These are phyloP conservation scores for Drosophila paranaensis DNA, from an alignment of 2,888 invertebrate genomes.

Conservation along the genomic window DNA sequence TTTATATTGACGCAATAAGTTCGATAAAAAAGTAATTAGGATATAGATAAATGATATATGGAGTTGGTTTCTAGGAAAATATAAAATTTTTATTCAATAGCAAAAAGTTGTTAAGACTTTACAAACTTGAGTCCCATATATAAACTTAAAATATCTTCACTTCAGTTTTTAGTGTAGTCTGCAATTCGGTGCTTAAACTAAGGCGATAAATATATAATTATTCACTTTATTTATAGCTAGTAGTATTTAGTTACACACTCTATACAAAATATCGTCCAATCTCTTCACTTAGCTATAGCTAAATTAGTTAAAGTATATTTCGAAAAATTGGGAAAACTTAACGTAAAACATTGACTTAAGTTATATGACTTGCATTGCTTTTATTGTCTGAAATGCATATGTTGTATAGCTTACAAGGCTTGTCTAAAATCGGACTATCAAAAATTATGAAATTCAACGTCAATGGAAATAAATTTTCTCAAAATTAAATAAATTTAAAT, in stretches of 20 bases:
- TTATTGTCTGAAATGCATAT: slow-evolving; percentile 30
- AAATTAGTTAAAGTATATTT: slow-evolving; percentile 56
- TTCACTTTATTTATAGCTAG: slow-evolving; percentile 46
- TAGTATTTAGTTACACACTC: slow-evolving; percentile 35
- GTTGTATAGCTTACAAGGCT: slow-evolving; percentile 5
- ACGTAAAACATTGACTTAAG: slow-evolving; percentile 31
- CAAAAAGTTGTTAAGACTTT: slow-evolving; percentile 60
- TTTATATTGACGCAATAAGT: slow-evolving; percentile 40
- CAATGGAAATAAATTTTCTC: not conserved
- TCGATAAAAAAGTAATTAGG: slow-evolving; percentile 58
- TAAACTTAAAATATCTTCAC: slow-evolving; percentile 25
- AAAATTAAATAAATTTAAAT: not conserved
- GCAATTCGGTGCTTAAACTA: slow-evolving; percentile 41
- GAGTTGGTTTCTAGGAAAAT: slow-evolving; percentile 66
- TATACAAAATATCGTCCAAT: slow-evolving; percentile 44
- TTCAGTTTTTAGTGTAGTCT: slow-evolving; percentile 38
- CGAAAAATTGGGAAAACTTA: slow-evolving; percentile 14
- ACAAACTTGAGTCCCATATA: slow-evolving; percentile 59
- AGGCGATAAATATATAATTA: slow-evolving; percentile 44
- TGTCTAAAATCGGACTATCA: slow-evolving; percentile 5
- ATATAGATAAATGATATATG: slow-evolving; percentile 5
- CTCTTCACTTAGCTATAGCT: slow-evolving; percentile 22
- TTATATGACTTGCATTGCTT: slow-evolving; percentile 50
- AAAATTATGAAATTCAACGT: slow-evolving; percentile 12
- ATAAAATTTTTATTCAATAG: slow-evolving; percentile 73